Evolutionary conservation across 2,888 invertebrate genomes (phyloP).

Genomic region (Pomacea canaliculata): DNA sequence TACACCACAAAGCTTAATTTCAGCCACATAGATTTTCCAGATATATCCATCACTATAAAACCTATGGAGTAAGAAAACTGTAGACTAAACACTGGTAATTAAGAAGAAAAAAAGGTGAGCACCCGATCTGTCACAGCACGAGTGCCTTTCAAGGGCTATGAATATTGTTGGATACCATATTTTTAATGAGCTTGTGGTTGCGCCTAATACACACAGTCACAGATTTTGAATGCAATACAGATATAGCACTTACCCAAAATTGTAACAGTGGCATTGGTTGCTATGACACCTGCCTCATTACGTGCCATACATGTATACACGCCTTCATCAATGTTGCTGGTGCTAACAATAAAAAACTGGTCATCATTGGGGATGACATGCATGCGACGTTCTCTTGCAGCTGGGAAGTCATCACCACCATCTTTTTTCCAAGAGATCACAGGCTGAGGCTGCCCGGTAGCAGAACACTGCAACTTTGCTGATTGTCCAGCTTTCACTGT

Average conservation of each 20-base stretch:
- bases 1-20: no score
- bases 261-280: constrained; percentile 87
- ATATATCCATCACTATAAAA: no score
- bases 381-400: constrained; percentile 92
- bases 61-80: no score
- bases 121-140: no score
- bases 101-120: no score
- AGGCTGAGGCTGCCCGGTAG: constrained; percentile 88
- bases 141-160: no score
- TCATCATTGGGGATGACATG: constrained; percentile 93
- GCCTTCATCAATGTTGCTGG: constrained; percentile 89
- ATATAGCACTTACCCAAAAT: constrained; percentile 74
- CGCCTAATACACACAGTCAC: no score
- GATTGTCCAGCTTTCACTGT: constrained; percentile 87
- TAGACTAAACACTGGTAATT: no score
- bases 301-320: constrained; percentile 93
- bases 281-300: constrained; percentile 88
- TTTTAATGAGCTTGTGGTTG: no score
- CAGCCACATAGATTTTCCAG: no score
- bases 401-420: constrained; percentile 81
- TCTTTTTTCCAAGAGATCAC: constrained; percentile 69
- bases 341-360: constrained; percentile 91
- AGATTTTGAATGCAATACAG: not conserved
- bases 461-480: constrained; percentile 91
- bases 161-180: no score